These are phyloP conservation scores for Cecropterus lyciades DNA, from an alignment of 1,140 invertebrate genomes.

Conservation along the genomic window DNA sequence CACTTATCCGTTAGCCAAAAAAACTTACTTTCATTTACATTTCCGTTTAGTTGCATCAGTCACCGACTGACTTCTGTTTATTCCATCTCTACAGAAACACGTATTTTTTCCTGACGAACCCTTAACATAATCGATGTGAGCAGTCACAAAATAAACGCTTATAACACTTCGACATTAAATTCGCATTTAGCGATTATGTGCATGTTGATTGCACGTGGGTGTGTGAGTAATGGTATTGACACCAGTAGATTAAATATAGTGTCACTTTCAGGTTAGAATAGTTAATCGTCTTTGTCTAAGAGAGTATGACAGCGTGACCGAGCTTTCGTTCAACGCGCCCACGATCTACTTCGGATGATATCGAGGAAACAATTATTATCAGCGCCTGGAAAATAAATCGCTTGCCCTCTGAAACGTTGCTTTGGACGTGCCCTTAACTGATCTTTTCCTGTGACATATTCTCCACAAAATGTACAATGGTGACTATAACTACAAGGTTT, in stretches of 20 bases:
- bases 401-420: constrained; percentile 63
- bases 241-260: constrained; percentile 22
- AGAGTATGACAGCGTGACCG: constrained; percentile 50
- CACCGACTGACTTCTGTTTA: too few species aligned
- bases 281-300: constrained; percentile 31
- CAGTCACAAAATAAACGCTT: too few species aligned
- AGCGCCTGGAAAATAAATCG: constrained; percentile 65
- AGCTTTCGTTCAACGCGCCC: constrained; percentile 49
- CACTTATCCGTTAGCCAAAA: too few species aligned
- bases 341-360: constrained; percentile 60
- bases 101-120: too few species aligned
- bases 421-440: constrained; percentile 54
- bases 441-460: constrained; percentile 66
- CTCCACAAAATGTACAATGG: constrained; percentile 29
- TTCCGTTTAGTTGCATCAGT: too few species aligned
- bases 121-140: too few species aligned
- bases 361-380: constrained; percentile 72
- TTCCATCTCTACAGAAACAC: too few species aligned
- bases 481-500: too few species aligned
- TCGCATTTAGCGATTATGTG: not conserved
- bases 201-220: constrained; percentile 17
- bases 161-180: not conserved
- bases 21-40: too few species aligned
- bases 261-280: constrained; percentile 19
- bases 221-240: constrained; percentile 26